Conservation (phyloP, 2,888 invertebrate genomes). For the Papilio protenor region DNA sequence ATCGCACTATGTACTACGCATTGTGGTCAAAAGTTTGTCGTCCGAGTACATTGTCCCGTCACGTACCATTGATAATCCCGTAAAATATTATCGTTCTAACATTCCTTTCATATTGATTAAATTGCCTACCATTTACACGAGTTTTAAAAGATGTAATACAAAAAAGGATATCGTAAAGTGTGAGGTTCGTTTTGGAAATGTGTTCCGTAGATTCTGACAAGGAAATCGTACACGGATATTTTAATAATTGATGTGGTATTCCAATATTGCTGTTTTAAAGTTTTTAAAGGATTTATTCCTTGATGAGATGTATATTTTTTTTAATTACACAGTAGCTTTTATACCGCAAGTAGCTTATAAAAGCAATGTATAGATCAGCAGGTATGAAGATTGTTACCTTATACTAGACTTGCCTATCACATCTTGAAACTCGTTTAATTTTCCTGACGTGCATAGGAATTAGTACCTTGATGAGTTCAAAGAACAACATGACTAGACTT, state of each 20-base stretch:
- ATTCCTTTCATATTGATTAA: conserved; percentile 47
- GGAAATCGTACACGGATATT: neutral
- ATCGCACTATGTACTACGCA: neutral
- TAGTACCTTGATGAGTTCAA: conserved; percentile 29
- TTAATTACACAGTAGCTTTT: neutral
- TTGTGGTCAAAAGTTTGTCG: conserved; percentile 8
- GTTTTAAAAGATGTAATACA: conserved; percentile 40
- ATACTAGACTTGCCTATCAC: neutral
- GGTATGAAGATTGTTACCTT: neutral
- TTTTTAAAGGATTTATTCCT: no score
- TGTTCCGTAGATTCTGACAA: conserved; percentile 30
- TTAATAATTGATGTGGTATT: no score
- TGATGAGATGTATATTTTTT: no score
- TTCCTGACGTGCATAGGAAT: conserved; percentile 24
- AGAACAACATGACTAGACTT: conserved; percentile 11
- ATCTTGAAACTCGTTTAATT: conserved; percentile 24
- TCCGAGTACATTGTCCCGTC: conserved; percentile 38
- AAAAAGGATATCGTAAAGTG: conserved; percentile 31
- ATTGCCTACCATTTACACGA: conserved; percentile 48
- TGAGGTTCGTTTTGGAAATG: neutral
- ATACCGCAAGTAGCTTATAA: neutral
- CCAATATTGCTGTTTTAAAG: no score
- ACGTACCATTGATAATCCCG: conserved; percentile 54
- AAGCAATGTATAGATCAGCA: neutral
- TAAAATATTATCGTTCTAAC: conserved; percentile 55